Evolutionary conservation across 2,113 vertebrate species (phyloP).

Genomic region (Charina bottae): DNA sequence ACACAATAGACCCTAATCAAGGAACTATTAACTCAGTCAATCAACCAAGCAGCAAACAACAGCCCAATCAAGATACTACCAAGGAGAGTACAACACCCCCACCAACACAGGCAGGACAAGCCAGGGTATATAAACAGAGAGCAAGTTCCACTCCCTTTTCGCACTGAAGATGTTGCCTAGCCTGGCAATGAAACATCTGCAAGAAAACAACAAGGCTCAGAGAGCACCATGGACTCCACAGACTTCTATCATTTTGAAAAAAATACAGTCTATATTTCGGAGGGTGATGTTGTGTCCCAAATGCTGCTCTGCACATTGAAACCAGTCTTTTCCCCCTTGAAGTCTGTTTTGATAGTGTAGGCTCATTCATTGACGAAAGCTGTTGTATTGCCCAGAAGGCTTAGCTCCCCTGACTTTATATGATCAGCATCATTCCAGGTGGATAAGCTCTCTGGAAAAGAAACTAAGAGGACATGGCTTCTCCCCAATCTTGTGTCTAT

Average conservation of each 20-base stretch:
- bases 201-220: no score
- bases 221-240: no score
- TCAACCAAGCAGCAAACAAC: no score
- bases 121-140: no score
- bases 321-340: background rate
- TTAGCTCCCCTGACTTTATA: background rate
- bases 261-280: background rate
- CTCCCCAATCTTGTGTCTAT: background rate
- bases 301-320: background rate
- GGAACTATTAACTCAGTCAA: no score
- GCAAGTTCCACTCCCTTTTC: no score
- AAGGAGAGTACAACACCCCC: no score
- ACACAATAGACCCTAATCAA: no score
- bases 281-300: background rate
- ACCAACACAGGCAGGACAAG: no score
- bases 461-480: background rate
- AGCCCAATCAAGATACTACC: no score
- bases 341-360: background rate
- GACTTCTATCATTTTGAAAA: background rate
- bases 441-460: background rate
- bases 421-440: background rate
- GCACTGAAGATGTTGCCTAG: no score
- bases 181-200: no score
- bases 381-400: background rate
- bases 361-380: background rate